Evolutionary conservation across 2,888 invertebrate genomes (phyloP).

Genomic region (Sesia bembeciformis): DNA sequence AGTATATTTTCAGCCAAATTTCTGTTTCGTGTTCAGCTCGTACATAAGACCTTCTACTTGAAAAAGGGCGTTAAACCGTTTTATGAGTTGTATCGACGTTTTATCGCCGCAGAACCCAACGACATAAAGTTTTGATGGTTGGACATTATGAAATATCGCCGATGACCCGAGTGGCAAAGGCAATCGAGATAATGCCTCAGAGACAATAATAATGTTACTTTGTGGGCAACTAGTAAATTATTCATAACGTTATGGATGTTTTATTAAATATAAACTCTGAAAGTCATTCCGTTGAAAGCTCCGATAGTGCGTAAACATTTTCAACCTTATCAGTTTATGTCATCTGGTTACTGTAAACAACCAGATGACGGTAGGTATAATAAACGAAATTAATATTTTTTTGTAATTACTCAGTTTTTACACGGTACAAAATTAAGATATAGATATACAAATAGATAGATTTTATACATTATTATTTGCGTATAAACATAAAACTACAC

Average conservation of each 20-base stretch:
- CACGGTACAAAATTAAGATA: too few species aligned
- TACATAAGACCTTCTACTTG: neutral
- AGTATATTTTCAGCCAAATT: too few species aligned
- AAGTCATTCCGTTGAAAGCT: conserved; percentile 11
- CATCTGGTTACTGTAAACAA: too few species aligned
- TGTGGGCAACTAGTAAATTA: conserved; percentile 6
- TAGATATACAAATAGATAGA: too few species aligned
- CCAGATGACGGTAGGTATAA: too few species aligned
- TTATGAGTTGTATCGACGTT: conserved; percentile 39
- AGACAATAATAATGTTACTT: conserved; percentile 9
- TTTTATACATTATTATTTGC: too few species aligned
- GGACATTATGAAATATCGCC: conserved; percentile 31
- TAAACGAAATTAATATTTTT: too few species aligned
- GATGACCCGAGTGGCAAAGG: conserved; percentile 16
- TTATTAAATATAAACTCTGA: conserved; percentile 13
- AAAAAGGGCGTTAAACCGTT: conserved; percentile 35
- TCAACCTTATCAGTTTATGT: neutral
- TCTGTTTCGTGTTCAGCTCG: neutral
- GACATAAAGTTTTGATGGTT: conserved; percentile 49
- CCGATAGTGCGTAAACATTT: neutral
- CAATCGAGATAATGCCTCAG: conserved; percentile 27
- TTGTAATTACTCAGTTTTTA: too few species aligned
- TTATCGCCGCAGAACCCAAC: conserved; percentile 15
- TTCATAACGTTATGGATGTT: conserved; percentile 15
- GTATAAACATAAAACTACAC: too few species aligned